Evolutionary conservation across 2,113 vertebrate genomes (phyloP).

Genomic region (Crotalus tigris): DNA sequence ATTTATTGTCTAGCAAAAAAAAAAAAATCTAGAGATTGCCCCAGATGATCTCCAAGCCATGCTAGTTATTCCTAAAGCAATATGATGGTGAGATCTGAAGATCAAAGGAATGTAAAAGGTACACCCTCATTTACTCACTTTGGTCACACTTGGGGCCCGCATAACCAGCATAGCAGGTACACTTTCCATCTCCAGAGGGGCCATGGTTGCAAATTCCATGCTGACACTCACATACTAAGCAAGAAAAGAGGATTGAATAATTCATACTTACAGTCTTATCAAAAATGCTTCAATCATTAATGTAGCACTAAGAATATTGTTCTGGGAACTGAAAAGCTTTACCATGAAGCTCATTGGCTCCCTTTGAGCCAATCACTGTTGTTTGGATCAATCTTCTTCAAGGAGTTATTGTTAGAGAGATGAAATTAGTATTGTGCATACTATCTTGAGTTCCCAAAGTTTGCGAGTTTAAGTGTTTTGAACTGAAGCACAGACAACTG

Average conservation of each 20-base stretch:
- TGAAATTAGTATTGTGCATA: neutral
- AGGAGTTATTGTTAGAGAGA: neutral
- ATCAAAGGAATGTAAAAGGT: neutral
- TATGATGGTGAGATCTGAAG: neutral
- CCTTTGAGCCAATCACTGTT: neutral
- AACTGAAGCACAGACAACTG: neutral
- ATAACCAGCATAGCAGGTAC: conserved; percentile 88
- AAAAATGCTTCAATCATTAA: neutral
- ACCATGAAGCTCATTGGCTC: neutral
- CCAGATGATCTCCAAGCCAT: neutral
- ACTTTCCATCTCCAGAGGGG: conserved; percentile 77
- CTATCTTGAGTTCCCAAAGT: neutral
- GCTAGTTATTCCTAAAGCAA: neutral
- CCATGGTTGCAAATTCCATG: conserved; percentile 79
- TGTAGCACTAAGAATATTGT: neutral
- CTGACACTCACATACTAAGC: conserved; percentile 83
- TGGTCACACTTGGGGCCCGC: conserved; percentile 81
- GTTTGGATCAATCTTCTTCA: neutral
- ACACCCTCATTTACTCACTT: conserved; percentile 73
- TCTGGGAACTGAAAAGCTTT: neutral
- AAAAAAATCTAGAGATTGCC: neutral
- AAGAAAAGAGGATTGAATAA: neutral
- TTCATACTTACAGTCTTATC: neutral
- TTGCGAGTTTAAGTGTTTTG: neutral
- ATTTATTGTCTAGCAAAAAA: neutral